Evolutionary conservation across 2,113 vertebrate genomes (phyloP), one percentile per base, ranked within the genome.

Genomic region (Sinosuthora webbiana): DNA sequence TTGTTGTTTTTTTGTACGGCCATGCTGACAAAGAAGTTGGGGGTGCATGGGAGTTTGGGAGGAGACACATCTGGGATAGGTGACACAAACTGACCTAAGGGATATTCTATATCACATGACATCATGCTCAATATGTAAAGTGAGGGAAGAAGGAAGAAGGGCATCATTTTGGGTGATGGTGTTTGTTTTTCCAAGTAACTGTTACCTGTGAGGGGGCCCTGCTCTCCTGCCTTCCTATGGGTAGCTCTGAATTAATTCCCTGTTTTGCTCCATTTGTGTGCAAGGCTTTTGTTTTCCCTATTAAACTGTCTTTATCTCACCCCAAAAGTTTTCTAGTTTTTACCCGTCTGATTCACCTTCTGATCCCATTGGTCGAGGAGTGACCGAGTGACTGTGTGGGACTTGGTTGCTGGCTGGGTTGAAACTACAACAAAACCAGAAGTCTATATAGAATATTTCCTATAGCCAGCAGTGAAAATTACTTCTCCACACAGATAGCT

Each of bases 1-100:
- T 52, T 65, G 35, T 21, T 27, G 21, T 27, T 22, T 68, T 68
- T 68, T 44, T 0, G 0, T n/a, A 15, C 0, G 0, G 14, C 45
- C 21, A 25, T 2, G 10, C 52, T 49, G 17, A 10, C 1, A 1
- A 50, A 15, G 21, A 68, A 5, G 21, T 8, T 68, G 31, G 14
- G 10, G 16, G 0, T 42, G 25, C 35, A 8, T 9, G 13, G 17
- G 31, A 22, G 13, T 5, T 2, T 67, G 17, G 31, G 31, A 68
- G 44, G 27, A 44, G 37, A 42, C 31, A 44, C 8, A 17, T 35
- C 13, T 5, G 2, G 24, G 37, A 33, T 17, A 42, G 37, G 20
- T 76, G 31, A 31, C 37, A 9, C 31, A 31, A 37, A 60, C 11
- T 37, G 21, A 44, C 33, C 17, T 27, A 52, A 59, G 25, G 9